Evolutionary conservation across 1,140 invertebrate species (phyloP).

Genomic region (Bombus polaris): DNA sequence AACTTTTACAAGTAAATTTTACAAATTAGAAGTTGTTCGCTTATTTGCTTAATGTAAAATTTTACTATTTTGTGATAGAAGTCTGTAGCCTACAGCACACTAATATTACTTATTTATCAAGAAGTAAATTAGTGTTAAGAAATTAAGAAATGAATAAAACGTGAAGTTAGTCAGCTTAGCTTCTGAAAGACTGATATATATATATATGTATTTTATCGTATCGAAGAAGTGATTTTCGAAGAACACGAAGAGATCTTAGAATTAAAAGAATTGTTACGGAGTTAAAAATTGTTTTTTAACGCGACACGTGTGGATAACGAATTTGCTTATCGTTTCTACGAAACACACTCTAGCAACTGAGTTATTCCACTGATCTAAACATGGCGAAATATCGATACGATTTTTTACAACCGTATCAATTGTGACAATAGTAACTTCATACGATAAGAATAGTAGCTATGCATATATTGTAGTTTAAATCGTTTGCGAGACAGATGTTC

Average conservation of each 20-base stretch:
- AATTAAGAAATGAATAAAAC: too few species aligned
- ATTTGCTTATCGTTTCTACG: conserved; percentile 31
- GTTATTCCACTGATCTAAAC: neutral
- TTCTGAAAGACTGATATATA: too few species aligned
- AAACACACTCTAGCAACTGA: neutral
- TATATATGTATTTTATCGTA: neutral
- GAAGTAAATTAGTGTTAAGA: too few species aligned
- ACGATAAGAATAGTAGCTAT: too few species aligned
- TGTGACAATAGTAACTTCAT: too few species aligned
- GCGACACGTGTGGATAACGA: conserved; percentile 3
- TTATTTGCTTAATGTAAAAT: too few species aligned
- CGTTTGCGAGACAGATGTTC: neutral
- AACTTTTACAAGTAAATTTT: too few species aligned
- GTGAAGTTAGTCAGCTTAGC: too few species aligned
- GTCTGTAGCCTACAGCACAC: too few species aligned
- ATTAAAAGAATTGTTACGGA: neutral
- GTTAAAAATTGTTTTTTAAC: neutral
- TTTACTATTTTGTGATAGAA: too few species aligned
- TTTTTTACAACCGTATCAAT: neutral
- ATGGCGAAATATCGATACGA: neutral
- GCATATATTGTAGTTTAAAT: neutral
- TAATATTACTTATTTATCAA: too few species aligned
- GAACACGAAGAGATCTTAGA: neutral
- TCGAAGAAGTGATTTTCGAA: neutral
- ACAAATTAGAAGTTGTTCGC: too few species aligned